These are phyloP conservation scores for Synaphobranchus kaupii DNA, from an alignment of 2,797 vertebrate genomes.

Conservation along the genomic window DNA sequence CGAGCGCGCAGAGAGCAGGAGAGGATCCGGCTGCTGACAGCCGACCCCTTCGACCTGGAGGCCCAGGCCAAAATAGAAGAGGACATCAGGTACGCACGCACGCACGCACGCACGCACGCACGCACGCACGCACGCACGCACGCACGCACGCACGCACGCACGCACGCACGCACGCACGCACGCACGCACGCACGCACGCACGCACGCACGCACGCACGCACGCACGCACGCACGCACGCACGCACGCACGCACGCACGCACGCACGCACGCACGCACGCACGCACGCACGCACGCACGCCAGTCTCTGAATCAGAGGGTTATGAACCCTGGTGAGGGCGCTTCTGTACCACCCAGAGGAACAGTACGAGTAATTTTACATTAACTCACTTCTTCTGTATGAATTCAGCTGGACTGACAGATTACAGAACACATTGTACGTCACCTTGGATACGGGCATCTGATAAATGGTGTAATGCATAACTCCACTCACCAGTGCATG, in stretches of 20 bases:
- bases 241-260: neutral
- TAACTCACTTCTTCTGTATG: neutral
- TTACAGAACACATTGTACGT: neutral
- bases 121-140: neutral
- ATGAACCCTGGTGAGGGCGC: neutral
- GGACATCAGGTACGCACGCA: constrained; percentile 84
- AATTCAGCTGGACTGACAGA: neutral
- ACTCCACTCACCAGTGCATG: neutral
- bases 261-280: neutral
- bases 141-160: neutral
- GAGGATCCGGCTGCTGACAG: constrained; percentile 90
- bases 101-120: neutral
- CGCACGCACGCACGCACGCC: no score
- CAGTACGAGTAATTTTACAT: neutral
- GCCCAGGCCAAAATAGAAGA: constrained; percentile 99
- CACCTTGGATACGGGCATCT: neutral
- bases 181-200: neutral
- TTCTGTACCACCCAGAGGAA: neutral
- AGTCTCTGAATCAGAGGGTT: neutral
- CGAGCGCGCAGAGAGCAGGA: constrained; percentile 91
- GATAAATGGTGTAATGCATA: neutral
- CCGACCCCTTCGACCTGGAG: constrained; percentile 96
- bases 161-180: constrained; percentile 17
- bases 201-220: neutral
- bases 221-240: neutral